Conservation (phyloP, 1,140 invertebrate species). For the Probaryconus sp. region DNA sequence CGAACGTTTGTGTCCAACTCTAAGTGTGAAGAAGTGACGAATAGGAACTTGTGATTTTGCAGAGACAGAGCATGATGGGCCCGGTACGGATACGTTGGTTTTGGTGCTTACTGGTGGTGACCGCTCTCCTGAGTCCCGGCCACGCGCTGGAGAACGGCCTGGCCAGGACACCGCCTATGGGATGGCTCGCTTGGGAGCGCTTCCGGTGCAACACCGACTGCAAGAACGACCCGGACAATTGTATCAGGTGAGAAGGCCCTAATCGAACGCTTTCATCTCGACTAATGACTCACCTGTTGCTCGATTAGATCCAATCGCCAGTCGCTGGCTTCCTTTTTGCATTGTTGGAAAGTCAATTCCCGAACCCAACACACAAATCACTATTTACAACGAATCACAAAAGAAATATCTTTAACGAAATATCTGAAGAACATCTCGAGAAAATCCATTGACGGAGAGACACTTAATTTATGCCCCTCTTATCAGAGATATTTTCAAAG, state of each 20-base stretch:
- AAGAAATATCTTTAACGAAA: too few relatives aligned
- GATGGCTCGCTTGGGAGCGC: constrained; percentile 95
- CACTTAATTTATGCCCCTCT: too few relatives aligned
- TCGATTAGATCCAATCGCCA: background rate
- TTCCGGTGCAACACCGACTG: constrained; percentile 97
- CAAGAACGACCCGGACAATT: constrained; percentile 93
- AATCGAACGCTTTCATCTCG: constrained; percentile 32
- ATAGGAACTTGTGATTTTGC: constrained; percentile 20
- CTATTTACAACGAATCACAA: too few relatives aligned
- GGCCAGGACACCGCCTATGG: constrained; percentile 90
- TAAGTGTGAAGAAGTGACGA: too few relatives aligned
- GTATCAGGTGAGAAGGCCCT: constrained; percentile 87
- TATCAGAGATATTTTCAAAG: too few relatives aligned
- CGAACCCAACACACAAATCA: too few relatives aligned
- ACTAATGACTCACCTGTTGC: constrained; percentile 21
- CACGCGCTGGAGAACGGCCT: constrained; percentile 87
- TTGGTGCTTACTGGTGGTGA: constrained; percentile 46
- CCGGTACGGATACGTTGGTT: constrained; percentile 45
- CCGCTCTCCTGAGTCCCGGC: constrained; percentile 14
- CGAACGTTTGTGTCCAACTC: too few relatives aligned
- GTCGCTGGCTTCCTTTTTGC: background rate
- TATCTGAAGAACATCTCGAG: too few relatives aligned
- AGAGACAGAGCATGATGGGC: constrained; percentile 28
- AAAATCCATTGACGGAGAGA: too few relatives aligned
- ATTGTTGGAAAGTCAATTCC: background rate